phyloP scores from a whole-genome alignment of 2,797 vertebrate genomes.

The Bothrops alternatus region DNA sequence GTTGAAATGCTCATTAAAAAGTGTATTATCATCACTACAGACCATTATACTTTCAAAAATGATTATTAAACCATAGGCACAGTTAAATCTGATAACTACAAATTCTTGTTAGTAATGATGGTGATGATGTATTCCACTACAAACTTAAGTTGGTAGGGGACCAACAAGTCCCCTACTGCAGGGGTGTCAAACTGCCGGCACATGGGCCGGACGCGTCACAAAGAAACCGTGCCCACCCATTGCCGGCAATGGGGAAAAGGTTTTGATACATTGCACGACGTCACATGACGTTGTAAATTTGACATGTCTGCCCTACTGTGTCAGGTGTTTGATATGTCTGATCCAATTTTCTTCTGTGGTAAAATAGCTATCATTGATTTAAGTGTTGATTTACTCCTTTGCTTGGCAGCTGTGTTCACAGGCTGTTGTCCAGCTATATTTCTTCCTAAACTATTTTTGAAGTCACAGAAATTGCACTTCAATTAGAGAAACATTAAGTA shows the following conservation, averaged over 20 bases:
- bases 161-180: slow-evolving; percentile 20
- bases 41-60: background rate
- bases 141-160: slow-evolving; percentile 33
- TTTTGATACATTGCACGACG: too few species aligned
- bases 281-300: accelerated
- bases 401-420: slow-evolving; percentile 56
- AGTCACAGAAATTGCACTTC: slow-evolving; percentile 23
- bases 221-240: too few species aligned
- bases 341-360: slow-evolving; percentile 35
- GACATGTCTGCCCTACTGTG: slow-evolving; percentile 7
- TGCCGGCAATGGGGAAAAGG: too few species aligned
- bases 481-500: slow-evolving; percentile 49
- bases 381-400: slow-evolving; percentile 55
- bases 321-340: slow-evolving; percentile 37
- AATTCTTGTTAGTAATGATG: slow-evolving; percentile 3
- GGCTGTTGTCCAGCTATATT: slow-evolving; percentile 47
- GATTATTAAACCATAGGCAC: background rate
- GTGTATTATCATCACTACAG: background rate
- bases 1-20: background rate
- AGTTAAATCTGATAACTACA: slow-evolving; percentile 8
- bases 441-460: slow-evolving; percentile 45
- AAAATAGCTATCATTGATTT: slow-evolving; percentile 47
- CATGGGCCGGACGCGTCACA: too few species aligned
- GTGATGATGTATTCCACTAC: slow-evolving; percentile 17
- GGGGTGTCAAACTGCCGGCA: too few species aligned